Percentiles rank a stretch among this genome's conserved stretches.
Evolutionary conservation across 1,140 invertebrate genomes (phyloP).

Genomic region (Formica selysi): DNA sequence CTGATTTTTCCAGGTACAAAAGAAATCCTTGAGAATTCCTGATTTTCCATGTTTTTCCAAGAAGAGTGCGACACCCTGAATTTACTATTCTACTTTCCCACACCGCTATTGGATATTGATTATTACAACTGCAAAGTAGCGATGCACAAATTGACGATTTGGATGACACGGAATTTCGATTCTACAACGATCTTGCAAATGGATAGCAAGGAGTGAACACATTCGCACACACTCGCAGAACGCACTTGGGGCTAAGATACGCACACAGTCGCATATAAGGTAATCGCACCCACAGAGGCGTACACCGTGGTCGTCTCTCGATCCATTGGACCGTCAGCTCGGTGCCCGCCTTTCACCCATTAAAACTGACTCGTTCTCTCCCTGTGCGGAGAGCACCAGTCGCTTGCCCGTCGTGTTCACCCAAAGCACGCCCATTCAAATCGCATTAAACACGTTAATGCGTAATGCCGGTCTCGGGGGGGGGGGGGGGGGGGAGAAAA

Average conservation of each 20-base stretch:
- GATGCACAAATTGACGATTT: neutral
- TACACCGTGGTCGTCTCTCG: conserved; percentile 78
- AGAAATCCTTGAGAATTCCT: no score
- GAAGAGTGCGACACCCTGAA: no score
- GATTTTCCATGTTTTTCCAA: no score
- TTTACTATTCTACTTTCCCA: no score
- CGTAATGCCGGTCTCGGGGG: conserved; percentile 52
- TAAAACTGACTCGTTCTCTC: conserved; percentile 79
- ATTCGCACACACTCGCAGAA: neutral
- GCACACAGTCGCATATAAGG: conserved; percentile 47
- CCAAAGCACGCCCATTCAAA: conserved; percentile 77
- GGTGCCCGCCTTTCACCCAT: conserved; percentile 84
- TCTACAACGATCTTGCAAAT: neutral
- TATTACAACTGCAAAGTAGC: no score
- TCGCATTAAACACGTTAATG: conserved; percentile 73
- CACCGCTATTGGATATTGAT: no score
- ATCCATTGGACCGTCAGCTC: conserved; percentile 84
- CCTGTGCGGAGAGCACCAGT: conserved; percentile 70
- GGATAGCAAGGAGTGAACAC: conserved; percentile 1
- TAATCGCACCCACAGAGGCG: conserved; percentile 75
- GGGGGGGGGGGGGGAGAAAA: conserved; percentile 15
- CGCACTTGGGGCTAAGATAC: conserved; percentile 2
- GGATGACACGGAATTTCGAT: neutral
- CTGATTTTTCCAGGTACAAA: no score
- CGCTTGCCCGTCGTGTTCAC: conserved; percentile 62